Percentiles rank a stretch among this genome's conserved stretches.
These are phyloP conservation scores for Pluvianellus socialis DNA, from an alignment of 2,113 vertebrate species.

Conservation along the genomic window DNA sequence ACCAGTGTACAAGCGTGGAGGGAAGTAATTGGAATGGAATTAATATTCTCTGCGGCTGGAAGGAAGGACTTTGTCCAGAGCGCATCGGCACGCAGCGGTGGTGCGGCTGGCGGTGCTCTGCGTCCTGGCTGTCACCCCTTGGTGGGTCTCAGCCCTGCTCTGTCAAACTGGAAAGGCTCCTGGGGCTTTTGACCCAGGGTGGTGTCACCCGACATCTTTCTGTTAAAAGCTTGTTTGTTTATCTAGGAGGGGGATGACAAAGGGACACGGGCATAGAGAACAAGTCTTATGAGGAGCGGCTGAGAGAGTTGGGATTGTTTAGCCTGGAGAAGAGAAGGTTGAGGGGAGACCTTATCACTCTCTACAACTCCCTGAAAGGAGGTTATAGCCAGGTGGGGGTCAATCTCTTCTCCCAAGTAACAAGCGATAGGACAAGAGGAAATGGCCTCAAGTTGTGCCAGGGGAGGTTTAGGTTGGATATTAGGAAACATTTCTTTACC, in stretches of 20 bases:
- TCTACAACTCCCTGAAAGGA: too few relatives aligned
- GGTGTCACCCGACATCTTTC: not conserved
- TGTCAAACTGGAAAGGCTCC: not conserved
- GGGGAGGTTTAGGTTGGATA: too few relatives aligned
- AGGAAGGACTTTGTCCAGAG: not conserved
- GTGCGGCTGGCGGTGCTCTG: not conserved
- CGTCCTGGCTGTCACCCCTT: not conserved
- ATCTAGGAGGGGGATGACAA: not conserved
- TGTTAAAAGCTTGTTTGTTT: not conserved
- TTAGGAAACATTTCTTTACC: too few relatives aligned
- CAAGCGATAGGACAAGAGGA: too few relatives aligned
- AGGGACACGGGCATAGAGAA: not conserved
- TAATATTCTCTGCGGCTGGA: not conserved
- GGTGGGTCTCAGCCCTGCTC: not conserved
- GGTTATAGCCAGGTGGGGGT: too few relatives aligned
- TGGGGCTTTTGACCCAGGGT: not conserved
- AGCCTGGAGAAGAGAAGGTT: too few relatives aligned
- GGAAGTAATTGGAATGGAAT: not conserved
- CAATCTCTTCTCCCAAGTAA: too few relatives aligned
- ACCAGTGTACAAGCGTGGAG: not conserved
- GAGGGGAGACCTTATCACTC: too few relatives aligned
- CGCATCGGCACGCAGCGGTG: not conserved
- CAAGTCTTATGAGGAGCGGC: too few relatives aligned
- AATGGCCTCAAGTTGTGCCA: too few relatives aligned
- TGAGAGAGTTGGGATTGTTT: too few relatives aligned